Evolutionary conservation across 1,140 invertebrate genomes (phyloP).

Genomic region (Drosophila seguyi): DNA sequence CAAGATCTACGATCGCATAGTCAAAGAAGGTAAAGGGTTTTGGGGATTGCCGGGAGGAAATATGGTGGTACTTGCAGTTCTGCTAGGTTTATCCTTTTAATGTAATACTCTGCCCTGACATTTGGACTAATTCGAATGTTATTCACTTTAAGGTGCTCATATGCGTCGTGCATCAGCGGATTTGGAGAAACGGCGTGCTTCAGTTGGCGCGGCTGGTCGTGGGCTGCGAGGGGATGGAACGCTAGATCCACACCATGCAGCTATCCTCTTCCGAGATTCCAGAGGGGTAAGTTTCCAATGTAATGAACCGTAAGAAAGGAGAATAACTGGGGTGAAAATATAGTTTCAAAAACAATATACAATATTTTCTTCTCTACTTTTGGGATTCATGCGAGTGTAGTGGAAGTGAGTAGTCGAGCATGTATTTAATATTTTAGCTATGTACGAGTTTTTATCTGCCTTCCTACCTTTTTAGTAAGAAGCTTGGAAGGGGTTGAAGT

Average conservation of each 20-base stretch:
- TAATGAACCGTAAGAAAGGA: not conserved
- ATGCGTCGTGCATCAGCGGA: constrained; percentile 91
- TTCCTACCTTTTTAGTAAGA: no score
- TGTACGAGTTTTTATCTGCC: no score
- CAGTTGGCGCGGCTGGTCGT: constrained; percentile 88
- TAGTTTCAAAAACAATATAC: not conserved
- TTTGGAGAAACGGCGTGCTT: constrained; percentile 90
- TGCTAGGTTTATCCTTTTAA: constrained; percentile 1
- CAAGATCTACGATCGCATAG: constrained; percentile 91
- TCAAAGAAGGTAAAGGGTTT: constrained; percentile 90
- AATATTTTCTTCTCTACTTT: not conserved
- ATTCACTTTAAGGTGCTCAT: constrained; percentile 87
- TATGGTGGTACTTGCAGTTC: constrained; percentile 72
- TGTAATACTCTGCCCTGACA: not conserved
- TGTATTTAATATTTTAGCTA: no score
- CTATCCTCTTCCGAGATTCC: constrained; percentile 94
- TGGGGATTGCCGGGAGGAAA: not conserved
- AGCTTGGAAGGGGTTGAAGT: no score
- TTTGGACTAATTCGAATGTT: not conserved
- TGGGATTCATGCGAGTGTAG: not conserved
- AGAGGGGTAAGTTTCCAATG: constrained; percentile 91
- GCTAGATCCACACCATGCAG: constrained; percentile 93
- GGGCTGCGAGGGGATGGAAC: constrained; percentile 84
- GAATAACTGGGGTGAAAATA: not conserved
- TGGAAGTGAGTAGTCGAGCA: no score